Conservation (phyloP, 2,113 vertebrate genomes). For the Plectropomus leopardus region DNA sequence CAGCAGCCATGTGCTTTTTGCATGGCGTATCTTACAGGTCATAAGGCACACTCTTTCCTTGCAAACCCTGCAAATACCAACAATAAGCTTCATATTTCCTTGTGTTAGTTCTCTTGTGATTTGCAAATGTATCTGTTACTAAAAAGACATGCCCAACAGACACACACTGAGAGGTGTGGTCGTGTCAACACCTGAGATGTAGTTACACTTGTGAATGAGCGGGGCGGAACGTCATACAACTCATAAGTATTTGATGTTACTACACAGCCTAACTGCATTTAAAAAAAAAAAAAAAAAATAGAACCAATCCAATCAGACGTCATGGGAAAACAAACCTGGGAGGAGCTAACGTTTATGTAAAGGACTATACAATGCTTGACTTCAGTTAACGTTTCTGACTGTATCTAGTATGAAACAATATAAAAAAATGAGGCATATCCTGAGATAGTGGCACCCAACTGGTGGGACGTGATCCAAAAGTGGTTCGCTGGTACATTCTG, state of each 20-base stretch:
- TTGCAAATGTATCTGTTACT: not conserved
- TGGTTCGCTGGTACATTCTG: no score
- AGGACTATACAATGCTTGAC: not conserved
- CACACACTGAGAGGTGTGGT: slow-evolving; percentile 38
- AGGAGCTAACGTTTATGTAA: not conserved
- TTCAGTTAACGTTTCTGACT: not conserved
- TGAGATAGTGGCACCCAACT: no score
- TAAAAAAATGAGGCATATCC: no score
- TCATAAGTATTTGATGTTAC: slow-evolving; percentile 12
- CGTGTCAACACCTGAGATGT: slow-evolving; percentile 2
- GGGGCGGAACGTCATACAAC: not conserved
- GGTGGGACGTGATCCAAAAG: no score
- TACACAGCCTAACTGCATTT: not conserved
- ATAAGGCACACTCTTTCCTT: not conserved
- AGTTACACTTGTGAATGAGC: not conserved
- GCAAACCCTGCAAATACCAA: not conserved
- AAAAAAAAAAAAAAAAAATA: no score
- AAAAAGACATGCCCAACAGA: slow-evolving; percentile 4
- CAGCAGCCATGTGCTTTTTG: not conserved
- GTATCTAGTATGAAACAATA: not conserved
- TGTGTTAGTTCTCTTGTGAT: not conserved
- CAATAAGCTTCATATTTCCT: slow-evolving; percentile 4
- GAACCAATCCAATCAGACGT: not conserved
- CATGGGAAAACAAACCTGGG: not conserved
- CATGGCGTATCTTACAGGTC: not conserved